phyloP scores from a whole-genome alignment of 2,797 vertebrate species.

The Anguilla anguilla region DNA sequence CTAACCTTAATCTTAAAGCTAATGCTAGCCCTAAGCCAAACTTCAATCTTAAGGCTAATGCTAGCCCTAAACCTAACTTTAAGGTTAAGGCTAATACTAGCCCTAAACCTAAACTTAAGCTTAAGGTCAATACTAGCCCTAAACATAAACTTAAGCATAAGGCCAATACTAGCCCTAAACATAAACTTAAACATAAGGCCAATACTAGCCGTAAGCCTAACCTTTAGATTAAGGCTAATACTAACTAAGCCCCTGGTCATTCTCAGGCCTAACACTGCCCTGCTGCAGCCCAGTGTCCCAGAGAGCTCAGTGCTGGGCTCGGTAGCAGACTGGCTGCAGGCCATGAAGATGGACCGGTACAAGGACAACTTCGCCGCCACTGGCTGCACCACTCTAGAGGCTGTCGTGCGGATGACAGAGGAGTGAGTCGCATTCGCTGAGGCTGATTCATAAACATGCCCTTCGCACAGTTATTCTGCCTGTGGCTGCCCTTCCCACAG shows the following conservation, averaged over 20 bases:
- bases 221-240: neutral
- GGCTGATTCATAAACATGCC: too few relatives aligned
- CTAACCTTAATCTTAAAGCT: too few relatives aligned
- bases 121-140: too few relatives aligned
- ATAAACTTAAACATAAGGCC: neutral
- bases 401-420: conserved; percentile 93
- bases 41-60: neutral
- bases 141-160: too few relatives aligned
- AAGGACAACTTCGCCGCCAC: conserved; percentile 95
- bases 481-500: too few relatives aligned
- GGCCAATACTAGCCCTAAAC: neutral
- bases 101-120: too few relatives aligned
- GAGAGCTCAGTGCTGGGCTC: conserved; percentile 85
- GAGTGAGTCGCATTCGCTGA: conserved; percentile 82
- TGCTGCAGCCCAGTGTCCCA: conserved; percentile 88
- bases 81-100: too few relatives aligned
- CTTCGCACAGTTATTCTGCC: too few relatives aligned
- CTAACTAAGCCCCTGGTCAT: neutral
- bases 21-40: neutral
- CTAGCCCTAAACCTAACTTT: too few relatives aligned
- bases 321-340: conserved; percentile 93
- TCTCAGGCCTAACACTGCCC: conserved; percentile 84
- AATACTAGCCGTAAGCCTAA: neutral
- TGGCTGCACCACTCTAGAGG: conserved; percentile 90
- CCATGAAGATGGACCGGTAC: conserved; percentile 97